Evolutionary conservation across 2,888 invertebrate species (phyloP).

Genomic region (Spilosoma lubricipeda): DNA sequence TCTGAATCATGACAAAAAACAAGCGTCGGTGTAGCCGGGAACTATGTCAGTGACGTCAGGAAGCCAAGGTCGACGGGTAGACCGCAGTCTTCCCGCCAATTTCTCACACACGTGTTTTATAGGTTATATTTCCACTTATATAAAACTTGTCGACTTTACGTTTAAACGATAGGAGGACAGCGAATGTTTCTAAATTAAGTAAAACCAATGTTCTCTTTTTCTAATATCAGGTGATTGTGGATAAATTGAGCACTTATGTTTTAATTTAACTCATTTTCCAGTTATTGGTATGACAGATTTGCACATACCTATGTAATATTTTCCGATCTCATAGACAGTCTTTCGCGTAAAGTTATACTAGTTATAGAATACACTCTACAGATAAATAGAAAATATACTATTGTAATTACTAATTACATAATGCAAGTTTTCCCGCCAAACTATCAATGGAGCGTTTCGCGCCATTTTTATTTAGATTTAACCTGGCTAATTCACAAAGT

Average conservation of each 20-base stretch:
- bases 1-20: constrained; percentile 70
- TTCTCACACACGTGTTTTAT: constrained; percentile 51
- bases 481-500: constrained; percentile 65
- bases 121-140: constrained; percentile 55
- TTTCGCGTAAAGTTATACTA: constrained; percentile 30
- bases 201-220: not conserved
- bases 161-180: constrained; percentile 3
- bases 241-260: not conserved
- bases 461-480: constrained; percentile 73
- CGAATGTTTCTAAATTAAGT: constrained; percentile 4
- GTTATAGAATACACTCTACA: constrained; percentile 20
- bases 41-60: constrained; percentile 84
- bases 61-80: constrained; percentile 79
- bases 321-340: not conserved
- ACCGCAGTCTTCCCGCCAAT: constrained; percentile 78
- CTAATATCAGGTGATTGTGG: constrained; percentile 8
- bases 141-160: constrained; percentile 29
- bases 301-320: constrained; percentile 9
- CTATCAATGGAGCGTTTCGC: constrained; percentile 81
- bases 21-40: constrained; percentile 73
- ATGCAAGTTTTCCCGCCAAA: constrained; percentile 76
- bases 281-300: not conserved
- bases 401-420: constrained; percentile 69
- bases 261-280: not conserved
- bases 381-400: constrained; percentile 69